Percentiles rank a stretch among this genome's conserved stretches.
phyloP scores from a whole-genome alignment of 92 coral and sea anemone genomes.

The Virgularia gustaviana region DNA sequence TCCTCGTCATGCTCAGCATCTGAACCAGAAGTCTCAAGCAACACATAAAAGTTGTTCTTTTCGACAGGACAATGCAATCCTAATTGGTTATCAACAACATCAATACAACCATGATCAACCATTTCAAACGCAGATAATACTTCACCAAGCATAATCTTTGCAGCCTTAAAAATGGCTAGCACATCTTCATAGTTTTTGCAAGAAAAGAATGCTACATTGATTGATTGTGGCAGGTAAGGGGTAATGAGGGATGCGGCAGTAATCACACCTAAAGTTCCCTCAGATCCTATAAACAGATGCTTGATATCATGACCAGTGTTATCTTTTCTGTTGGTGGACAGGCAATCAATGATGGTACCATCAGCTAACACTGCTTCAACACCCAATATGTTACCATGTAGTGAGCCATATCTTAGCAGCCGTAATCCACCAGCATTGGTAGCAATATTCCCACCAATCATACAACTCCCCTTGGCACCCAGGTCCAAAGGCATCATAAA shows the following conservation, averaged over 20 bases:
- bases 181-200: slow-evolving; percentile 71
- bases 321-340: slow-evolving; percentile 76
- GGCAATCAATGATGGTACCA: slow-evolving; percentile 83
- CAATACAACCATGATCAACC: slow-evolving; percentile 63
- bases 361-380: slow-evolving; percentile 88
- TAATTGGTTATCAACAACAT: slow-evolving; percentile 56
- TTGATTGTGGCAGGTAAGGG: slow-evolving; percentile 71
- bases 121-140: slow-evolving; percentile 94
- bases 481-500: slow-evolving; percentile 94
- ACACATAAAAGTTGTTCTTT: slow-evolving; percentile 72
- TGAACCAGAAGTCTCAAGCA: slow-evolving; percentile 89
- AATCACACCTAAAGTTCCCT: slow-evolving; percentile 86
- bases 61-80: slow-evolving; percentile 68
- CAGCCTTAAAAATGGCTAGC: slow-evolving; percentile 65
- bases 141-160: slow-evolving; percentile 77
- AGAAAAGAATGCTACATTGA: slow-evolving; percentile 85
- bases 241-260: slow-evolving; percentile 82
- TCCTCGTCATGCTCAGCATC: slow-evolving; percentile 78
- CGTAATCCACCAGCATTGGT: slow-evolving; percentile 96
- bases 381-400: slow-evolving; percentile 95
- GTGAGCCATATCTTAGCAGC: slow-evolving; percentile 85
- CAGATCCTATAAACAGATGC: slow-evolving; percentile 93
- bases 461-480: slow-evolving; percentile 98
- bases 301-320: slow-evolving; percentile 94
- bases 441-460: slow-evolving; percentile 92